Conservation (phyloP, 2,113 vertebrate genomes). For the Erythrocercus mccallii region DNA sequence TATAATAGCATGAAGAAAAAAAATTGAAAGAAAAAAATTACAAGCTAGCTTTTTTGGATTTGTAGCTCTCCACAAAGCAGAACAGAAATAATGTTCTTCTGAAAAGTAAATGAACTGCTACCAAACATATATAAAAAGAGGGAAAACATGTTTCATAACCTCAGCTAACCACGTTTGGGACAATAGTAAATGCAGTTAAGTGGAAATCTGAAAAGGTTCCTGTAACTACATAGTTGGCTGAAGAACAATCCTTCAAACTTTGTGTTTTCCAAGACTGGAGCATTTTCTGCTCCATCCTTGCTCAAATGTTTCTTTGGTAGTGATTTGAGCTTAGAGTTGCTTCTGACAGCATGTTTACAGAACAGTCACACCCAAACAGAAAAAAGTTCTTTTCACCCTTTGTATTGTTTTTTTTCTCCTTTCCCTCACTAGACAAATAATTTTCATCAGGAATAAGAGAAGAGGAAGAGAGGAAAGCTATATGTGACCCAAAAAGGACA, state of each 20-base stretch:
- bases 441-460: neutral
- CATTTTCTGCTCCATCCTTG: neutral
- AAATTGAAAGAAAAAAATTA: neutral
- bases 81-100: neutral
- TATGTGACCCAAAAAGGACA: neutral
- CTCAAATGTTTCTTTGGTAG: neutral
- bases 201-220: neutral
- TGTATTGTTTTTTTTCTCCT: neutral
- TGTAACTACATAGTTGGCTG: neutral
- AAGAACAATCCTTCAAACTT: neutral
- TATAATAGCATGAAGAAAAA: neutral
- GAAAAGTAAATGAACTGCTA: neutral
- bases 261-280: neutral
- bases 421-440: neutral
- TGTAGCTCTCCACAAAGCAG: neutral
- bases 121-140: neutral
- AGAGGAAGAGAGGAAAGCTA: neutral
- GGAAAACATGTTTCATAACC: neutral
- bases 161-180: neutral
- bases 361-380: neutral
- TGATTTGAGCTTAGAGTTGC: neutral
- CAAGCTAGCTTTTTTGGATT: neutral
- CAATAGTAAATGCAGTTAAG: neutral
- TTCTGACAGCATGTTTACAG: neutral
- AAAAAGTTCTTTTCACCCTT: neutral